These are phyloP conservation scores for Leuciscus waleckii DNA, from an alignment of 2,797 vertebrate species.

Conservation along the genomic window DNA sequence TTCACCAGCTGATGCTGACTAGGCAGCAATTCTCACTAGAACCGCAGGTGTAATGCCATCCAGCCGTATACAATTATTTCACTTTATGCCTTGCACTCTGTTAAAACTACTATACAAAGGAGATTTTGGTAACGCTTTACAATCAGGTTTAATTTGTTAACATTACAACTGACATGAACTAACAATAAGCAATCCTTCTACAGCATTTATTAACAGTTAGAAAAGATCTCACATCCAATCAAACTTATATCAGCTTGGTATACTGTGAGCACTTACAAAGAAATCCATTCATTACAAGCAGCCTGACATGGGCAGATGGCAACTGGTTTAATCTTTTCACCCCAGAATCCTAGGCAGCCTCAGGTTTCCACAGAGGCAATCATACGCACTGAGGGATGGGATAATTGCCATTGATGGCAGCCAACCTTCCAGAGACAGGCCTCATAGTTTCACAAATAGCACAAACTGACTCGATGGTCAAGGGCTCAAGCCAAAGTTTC, in stretches of 20 bases:
- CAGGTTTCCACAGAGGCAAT: constrained; percentile 89
- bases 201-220: too few species aligned
- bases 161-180: not conserved
- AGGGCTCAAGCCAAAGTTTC: constrained; percentile 38
- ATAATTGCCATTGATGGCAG: constrained; percentile 87
- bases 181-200: not conserved
- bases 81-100: not conserved
- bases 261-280: constrained; percentile 70
- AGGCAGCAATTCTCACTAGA: constrained; percentile 8
- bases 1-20: constrained; percentile 34
- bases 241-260: constrained; percentile 32
- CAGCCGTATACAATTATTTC: constrained; percentile 7
- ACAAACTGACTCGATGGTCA: constrained; percentile 44
- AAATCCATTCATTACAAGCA: constrained; percentile 84
- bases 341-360: constrained; percentile 84
- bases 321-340: constrained; percentile 76
- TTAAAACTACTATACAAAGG: constrained; percentile 1
- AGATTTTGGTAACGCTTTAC: not conserved
- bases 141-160: not conserved
- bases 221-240: constrained; percentile 36
- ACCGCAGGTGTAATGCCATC: constrained; percentile 23
- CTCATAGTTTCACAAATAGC: constrained; percentile 79
- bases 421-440: constrained; percentile 77
- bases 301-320: constrained; percentile 85
- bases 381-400: constrained; percentile 87